Conservation (phyloP, 1,140 invertebrate species). For the Lepidurus arcticus region DNA sequence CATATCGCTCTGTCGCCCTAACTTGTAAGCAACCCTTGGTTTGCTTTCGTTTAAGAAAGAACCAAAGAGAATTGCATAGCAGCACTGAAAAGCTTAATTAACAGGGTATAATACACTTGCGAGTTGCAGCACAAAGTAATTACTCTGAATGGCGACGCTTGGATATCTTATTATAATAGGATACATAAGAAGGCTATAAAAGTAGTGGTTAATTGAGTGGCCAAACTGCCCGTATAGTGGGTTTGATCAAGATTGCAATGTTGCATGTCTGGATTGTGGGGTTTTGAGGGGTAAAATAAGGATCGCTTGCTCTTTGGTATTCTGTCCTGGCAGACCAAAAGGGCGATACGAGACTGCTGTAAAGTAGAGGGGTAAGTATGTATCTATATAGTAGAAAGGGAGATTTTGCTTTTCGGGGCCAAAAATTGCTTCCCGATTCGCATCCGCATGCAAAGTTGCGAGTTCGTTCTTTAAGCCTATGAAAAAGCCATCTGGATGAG, state of each 20-base stretch:
- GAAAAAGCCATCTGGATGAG: background rate
- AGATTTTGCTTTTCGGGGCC: background rate
- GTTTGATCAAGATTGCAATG: slow-evolving; percentile 1
- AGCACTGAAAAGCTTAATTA: no score
- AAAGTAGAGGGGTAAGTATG: background rate
- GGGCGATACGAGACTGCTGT: background rate
- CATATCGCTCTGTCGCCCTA: background rate
- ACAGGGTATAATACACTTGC: no score
- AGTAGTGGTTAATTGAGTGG: background rate
- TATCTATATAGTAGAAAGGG: background rate
- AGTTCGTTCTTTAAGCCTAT: background rate
- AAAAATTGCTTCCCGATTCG: slow-evolving; percentile 12
- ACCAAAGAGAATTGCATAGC: background rate
- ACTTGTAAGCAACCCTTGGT: background rate
- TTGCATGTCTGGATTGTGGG: background rate
- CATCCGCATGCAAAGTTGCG: slow-evolving; percentile 18
- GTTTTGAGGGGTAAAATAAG: background rate
- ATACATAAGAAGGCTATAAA: background rate
- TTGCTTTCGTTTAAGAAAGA: background rate
- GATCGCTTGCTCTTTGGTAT: background rate
- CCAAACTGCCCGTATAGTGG: background rate
- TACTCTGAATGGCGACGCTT: background rate
- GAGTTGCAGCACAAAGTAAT: background rate
- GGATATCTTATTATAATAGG: background rate
- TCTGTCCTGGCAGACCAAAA: background rate